Conservation (phyloP, 2,113 vertebrate genomes). For the Anoura caudifer region DNA sequence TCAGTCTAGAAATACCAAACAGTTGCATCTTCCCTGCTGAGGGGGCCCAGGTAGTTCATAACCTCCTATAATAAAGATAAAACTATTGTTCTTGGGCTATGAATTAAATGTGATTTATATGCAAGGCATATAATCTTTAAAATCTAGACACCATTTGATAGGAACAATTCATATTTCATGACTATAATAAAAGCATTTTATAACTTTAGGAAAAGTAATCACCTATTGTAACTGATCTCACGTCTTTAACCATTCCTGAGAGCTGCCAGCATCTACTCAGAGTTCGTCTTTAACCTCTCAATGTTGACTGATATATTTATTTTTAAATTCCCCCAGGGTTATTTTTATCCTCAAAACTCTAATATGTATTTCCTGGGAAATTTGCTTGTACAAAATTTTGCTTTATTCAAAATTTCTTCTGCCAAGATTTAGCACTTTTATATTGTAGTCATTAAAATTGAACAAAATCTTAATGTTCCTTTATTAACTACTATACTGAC, state of each 20-base stretch:
- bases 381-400: conserved; percentile 49
- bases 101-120: conserved; percentile 62
- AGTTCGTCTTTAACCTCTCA: conserved; percentile 7
- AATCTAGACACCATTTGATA: conserved; percentile 57
- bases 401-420: conserved; percentile 63
- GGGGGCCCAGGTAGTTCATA: conserved; percentile 54
- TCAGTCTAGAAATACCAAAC: conserved; percentile 51
- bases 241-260: not conserved
- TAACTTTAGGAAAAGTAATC: conserved; percentile 49
- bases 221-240: not conserved
- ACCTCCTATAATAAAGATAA: conserved; percentile 50
- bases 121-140: conserved; percentile 38
- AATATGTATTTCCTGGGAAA: conserved; percentile 34
- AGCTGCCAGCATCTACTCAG: not conserved
- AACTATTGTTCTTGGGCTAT: conserved; percentile 32
- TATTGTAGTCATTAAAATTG: conserved; percentile 56
- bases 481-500: conserved; percentile 66
- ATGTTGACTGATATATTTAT: not conserved
- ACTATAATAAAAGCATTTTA: conserved; percentile 52
- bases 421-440: conserved; percentile 72
- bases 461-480: conserved; percentile 70
- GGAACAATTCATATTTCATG: conserved; percentile 56
- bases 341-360: conserved; percentile 8
- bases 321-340: conserved; percentile 8
- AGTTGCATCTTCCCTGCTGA: conserved; percentile 32